phyloP scores from a whole-genome alignment of 2,888 invertebrate genomes.

The Polydrusus pterygomalis region DNA sequence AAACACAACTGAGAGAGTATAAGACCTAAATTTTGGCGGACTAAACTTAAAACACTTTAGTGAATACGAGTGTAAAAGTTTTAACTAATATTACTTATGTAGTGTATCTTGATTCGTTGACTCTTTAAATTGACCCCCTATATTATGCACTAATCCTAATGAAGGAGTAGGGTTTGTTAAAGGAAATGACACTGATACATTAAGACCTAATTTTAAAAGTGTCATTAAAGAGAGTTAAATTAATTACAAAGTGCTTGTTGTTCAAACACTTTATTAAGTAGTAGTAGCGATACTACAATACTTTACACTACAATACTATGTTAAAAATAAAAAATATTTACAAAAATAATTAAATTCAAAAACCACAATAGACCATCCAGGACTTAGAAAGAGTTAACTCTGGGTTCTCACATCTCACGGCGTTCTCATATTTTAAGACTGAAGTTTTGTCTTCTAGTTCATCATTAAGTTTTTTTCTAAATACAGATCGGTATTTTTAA shows the following conservation, averaged over 20 bases:
- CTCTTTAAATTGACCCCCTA: conserved; percentile 7
- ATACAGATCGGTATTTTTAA: no score
- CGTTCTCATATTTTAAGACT: no score
- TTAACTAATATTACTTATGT: no score
- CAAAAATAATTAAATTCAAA: conserved; percentile 39
- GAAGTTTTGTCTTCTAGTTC: no score
- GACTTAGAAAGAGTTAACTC: conserved; percentile 11
- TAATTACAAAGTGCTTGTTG: conserved; percentile 54
- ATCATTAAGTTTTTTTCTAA: no score
- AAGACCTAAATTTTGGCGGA: no score
- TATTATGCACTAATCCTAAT: conserved; percentile 21
- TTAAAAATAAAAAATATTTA: conserved; percentile 45
- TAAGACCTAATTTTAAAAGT: conserved; percentile 15
- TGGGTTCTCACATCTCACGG: not conserved
- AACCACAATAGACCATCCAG: conserved; percentile 40
- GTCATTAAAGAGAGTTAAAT: conserved; percentile 52
- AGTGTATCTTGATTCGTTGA: no score
- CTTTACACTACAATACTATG: conserved; percentile 26
- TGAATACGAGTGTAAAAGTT: no score
- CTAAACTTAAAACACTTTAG: no score
- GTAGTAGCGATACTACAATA: conserved; percentile 17
- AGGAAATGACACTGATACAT: conserved; percentile 45
- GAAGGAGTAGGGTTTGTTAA: conserved; percentile 50
- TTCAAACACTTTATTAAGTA: conserved; percentile 56
- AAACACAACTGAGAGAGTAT: no score